Evolutionary conservation across 2,888 invertebrate genomes (phyloP).

Genomic region (Dryomyza anilis): DNA sequence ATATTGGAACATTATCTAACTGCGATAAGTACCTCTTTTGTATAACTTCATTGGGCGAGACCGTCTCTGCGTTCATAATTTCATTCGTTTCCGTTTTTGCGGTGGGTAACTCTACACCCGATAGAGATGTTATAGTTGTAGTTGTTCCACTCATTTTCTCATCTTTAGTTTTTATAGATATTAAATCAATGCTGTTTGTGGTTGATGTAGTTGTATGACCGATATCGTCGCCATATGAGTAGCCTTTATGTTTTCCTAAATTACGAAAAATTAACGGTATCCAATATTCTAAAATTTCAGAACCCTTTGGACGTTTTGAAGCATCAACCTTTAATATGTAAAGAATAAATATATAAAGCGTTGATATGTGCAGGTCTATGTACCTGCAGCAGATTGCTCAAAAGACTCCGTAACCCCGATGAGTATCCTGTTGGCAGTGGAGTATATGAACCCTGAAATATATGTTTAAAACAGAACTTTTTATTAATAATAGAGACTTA

Average conservation of each 20-base stretch:
- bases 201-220: constrained; percentile 29
- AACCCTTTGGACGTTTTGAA: constrained; percentile 67
- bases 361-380: background rate
- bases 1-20: background rate
- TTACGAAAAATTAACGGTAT: constrained; percentile 63
- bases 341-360: background rate
- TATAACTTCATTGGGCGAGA: constrained; percentile 51
- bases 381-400: constrained; percentile 68
- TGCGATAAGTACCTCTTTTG: constrained; percentile 48
- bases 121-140: too few relatives aligned
- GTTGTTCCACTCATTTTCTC: background rate
- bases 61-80: constrained; percentile 58
- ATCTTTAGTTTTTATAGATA: constrained; percentile 28
- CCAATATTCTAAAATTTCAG: constrained; percentile 65
- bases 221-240: constrained; percentile 53
- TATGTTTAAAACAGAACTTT: too few relatives aligned
- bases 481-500: constrained; percentile 44
- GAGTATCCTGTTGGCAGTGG: constrained; percentile 71
- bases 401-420: constrained; percentile 66
- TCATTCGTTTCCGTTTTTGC: constrained; percentile 55
- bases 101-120: constrained; percentile 43
- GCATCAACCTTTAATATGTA: constrained; percentile 63
- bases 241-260: constrained; percentile 58
- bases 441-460: constrained; percentile 68
- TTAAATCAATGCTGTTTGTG: constrained; percentile 31